Percentiles rank a stretch among this genome's conserved stretches.
Evolutionary conservation across 2,797 vertebrate species (phyloP).

Genomic region (Gila robusta): DNA sequence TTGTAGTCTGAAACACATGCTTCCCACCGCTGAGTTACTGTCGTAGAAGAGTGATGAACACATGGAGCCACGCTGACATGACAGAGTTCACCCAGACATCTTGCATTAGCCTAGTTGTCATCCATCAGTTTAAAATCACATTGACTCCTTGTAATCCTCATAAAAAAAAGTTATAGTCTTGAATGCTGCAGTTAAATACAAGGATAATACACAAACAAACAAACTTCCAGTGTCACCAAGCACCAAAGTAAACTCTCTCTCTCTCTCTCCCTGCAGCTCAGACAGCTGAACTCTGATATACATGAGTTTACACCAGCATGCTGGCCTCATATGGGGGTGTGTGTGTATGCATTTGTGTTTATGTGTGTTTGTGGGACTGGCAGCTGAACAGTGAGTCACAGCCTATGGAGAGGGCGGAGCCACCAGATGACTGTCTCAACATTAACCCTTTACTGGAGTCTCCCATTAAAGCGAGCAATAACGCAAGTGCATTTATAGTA

Average conservation of each 20-base stretch:
- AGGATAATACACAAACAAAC: neutral
- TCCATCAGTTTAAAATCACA: conserved; percentile 35
- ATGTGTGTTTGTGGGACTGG: conserved; percentile 62
- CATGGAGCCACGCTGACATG: conserved; percentile 27
- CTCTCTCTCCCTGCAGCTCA: conserved; percentile 18
- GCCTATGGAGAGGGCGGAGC: conserved; percentile 47
- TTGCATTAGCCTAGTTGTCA: conserved; percentile 28
- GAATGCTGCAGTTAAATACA: neutral
- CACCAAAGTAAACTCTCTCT: conserved; percentile 44
- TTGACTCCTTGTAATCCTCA: neutral
- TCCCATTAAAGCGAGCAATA: neutral
- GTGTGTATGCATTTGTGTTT: conserved; percentile 45
- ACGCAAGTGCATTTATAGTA: neutral
- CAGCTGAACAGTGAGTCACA: conserved; percentile 66
- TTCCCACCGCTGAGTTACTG: conserved; percentile 56
- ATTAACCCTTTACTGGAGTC: conserved; percentile 61
- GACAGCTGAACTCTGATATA: conserved; percentile 64
- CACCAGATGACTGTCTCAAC: conserved; percentile 49
- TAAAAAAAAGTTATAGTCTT: neutral
- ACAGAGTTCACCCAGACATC: conserved; percentile 45
- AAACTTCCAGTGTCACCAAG: conserved; percentile 51
- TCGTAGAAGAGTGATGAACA: conserved; percentile 25
- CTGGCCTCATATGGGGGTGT: conserved; percentile 36
- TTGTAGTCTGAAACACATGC: conserved; percentile 47
- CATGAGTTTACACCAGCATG: conserved; percentile 58